A percentile compares a stretch with the other conserved stretches of the same genome.
Conservation (phyloP, 2,113 vertebrate genomes). For the Eulemur macaco region DNA sequence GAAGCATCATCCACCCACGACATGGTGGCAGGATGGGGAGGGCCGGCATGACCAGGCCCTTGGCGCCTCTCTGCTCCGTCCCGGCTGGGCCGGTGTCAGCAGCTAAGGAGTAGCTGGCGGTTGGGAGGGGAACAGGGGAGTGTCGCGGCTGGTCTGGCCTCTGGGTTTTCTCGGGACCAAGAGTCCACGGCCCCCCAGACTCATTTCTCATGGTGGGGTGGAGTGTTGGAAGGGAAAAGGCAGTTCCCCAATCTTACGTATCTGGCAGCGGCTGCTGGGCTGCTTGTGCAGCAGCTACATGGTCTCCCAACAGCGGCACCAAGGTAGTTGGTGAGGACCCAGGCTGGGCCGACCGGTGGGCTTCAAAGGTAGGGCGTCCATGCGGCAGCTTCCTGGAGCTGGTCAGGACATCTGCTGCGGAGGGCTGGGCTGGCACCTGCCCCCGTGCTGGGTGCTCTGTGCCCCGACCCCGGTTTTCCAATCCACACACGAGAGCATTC, state of each 20-base stretch:
- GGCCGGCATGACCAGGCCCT: neutral
- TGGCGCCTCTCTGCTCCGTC: neutral
- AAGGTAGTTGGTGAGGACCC: neutral
- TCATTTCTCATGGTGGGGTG: neutral
- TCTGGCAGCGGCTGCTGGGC: neutral
- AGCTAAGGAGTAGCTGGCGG: neutral
- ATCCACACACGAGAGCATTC: neutral
- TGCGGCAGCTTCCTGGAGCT: neutral
- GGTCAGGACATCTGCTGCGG: too few relatives aligned
- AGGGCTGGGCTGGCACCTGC: neutral
- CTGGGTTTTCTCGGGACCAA: neutral
- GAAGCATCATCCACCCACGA: neutral
- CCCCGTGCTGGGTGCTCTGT: neutral
- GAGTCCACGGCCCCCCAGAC: neutral
- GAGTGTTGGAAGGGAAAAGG: neutral
- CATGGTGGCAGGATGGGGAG: fast-evolving
- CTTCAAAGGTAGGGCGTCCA: too few relatives aligned
- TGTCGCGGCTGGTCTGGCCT: neutral
- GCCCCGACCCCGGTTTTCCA: too few relatives aligned
- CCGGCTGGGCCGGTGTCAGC: neutral
- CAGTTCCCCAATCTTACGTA: neutral
- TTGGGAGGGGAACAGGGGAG: fast-evolving
- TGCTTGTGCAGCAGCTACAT: too few relatives aligned
- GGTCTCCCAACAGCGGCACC: neutral
- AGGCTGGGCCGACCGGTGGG: neutral